phyloP scores from a whole-genome alignment of 2,797 vertebrate genomes.

The Sebastes steindachneri region DNA sequence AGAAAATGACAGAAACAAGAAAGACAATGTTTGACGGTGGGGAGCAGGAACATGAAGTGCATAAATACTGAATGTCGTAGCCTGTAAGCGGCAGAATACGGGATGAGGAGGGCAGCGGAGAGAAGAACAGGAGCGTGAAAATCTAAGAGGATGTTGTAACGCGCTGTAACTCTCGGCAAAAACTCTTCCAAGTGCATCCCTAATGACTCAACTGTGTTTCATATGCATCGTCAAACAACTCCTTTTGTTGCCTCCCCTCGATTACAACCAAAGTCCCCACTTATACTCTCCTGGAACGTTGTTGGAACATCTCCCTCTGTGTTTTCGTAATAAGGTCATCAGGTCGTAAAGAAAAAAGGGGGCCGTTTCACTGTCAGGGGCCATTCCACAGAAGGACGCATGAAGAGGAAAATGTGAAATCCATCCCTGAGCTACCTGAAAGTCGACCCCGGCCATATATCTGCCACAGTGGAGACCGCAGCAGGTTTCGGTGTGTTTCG shows the following conservation, averaged over 20 bases:
- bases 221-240: conserved; percentile 24
- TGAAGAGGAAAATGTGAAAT: conserved; percentile 25
- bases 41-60: conserved; percentile 18
- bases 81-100: conserved; percentile 20
- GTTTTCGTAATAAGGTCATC: conserved; percentile 9
- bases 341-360: background rate
- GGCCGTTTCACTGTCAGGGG: background rate
- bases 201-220: conserved; percentile 31
- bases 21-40: background rate
- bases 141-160: conserved; percentile 65
- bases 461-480: background rate
- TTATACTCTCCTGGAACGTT: background rate
- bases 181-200: conserved; percentile 14
- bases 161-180: conserved; percentile 42
- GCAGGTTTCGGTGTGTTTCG: background rate
- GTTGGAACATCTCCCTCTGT: background rate
- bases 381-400: background rate
- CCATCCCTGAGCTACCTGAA: conserved; percentile 12
- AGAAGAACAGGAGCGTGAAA: conserved; percentile 35
- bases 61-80: conserved; percentile 37
- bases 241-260: background rate
- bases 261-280: conserved; percentile 19
- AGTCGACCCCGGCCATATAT: background rate
- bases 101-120: conserved; percentile 3
- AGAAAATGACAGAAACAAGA: conserved; percentile 6